These are phyloP conservation scores for Cryptophagus acutangulus DNA, from an alignment of 2,888 invertebrate genomes.

Conservation along the genomic window DNA sequence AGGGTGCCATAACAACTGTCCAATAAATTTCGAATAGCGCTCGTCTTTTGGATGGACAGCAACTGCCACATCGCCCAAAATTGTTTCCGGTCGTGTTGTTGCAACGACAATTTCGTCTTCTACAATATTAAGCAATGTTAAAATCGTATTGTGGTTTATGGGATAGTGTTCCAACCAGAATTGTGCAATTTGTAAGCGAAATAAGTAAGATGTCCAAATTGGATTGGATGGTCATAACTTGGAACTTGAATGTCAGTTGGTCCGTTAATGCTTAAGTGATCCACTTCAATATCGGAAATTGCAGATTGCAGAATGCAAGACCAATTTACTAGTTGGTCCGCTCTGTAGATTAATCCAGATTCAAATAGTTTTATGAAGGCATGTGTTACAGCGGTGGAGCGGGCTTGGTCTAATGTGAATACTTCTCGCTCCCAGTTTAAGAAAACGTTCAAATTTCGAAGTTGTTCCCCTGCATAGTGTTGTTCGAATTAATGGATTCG, in stretches of 20 bases:
- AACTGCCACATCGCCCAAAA: constrained; percentile 95
- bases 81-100: constrained; percentile 97
- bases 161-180: constrained; percentile 35
- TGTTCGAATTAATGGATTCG: too few relatives aligned
- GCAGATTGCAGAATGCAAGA: constrained; percentile 94
- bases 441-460: constrained; percentile 83
- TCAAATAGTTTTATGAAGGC: constrained; percentile 70
- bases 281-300: constrained; percentile 98
- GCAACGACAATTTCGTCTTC: constrained; percentile 87
- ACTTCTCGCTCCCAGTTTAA: constrained; percentile 91
- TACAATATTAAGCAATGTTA: constrained; percentile 1
- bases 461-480: constrained; percentile 60
- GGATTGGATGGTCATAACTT: constrained; percentile 77
- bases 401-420: constrained; percentile 94
- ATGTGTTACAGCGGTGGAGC: constrained; percentile 84
- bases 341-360: constrained; percentile 83
- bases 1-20: constrained; percentile 82
- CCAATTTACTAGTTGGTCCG: constrained; percentile 96
- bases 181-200: constrained; percentile 86
- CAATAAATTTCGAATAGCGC: constrained; percentile 70
- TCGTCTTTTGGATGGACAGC: constrained; percentile 94
- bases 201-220: constrained; percentile 87
- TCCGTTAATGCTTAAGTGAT: constrained; percentile 85
- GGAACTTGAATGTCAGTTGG: constrained; percentile 84
- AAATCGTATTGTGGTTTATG: not conserved